Conservation (phyloP, 30 jellyfish, hydroid and myxozoan species). For the Sanderia malayensis region DNA sequence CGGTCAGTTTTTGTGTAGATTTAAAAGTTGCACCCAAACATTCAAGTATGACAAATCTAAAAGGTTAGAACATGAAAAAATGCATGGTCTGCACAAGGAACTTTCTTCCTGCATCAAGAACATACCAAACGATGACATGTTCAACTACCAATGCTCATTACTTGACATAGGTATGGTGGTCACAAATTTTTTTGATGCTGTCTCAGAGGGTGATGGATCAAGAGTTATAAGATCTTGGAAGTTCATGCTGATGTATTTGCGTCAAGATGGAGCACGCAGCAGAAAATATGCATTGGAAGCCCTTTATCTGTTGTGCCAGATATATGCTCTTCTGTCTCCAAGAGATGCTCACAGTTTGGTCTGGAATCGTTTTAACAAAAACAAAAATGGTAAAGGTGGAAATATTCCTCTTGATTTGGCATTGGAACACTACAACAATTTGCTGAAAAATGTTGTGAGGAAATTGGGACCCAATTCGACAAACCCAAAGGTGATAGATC, state of each 20-base stretch:
- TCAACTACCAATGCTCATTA: slow-evolving; percentile 32
- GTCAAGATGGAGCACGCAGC: slow-evolving; percentile 40
- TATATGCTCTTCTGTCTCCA: slow-evolving; percentile 19
- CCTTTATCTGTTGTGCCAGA: slow-evolving; percentile 32
- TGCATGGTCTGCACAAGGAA: slow-evolving; percentile 40
- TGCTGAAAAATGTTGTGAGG: slow-evolving; percentile 24
- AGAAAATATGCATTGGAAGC: slow-evolving; percentile 48
- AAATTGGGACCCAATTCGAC: slow-evolving; percentile 51
- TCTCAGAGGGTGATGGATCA: slow-evolving; percentile 46
- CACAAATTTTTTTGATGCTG: slow-evolving; percentile 44
- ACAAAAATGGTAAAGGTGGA: slow-evolving; percentile 42
- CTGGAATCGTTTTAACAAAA: slow-evolving; percentile 48
- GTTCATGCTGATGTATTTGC: slow-evolving; percentile 33
- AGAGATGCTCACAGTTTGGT: slow-evolving; percentile 26
- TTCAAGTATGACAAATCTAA: slow-evolving; percentile 17
- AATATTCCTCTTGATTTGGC: slow-evolving; percentile 54
- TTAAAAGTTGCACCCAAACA: slow-evolving; percentile 26
- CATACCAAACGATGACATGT: slow-evolving; percentile 19
- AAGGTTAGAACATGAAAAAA: slow-evolving; percentile 25
- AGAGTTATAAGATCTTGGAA: slow-evolving; percentile 43
- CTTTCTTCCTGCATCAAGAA: background rate
- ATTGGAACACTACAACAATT: slow-evolving; percentile 26
- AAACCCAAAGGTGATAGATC: slow-evolving; percentile 28
- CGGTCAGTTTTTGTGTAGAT: slow-evolving; percentile 25
- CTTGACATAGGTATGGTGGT: slow-evolving; percentile 47